phyloP scores from a whole-genome alignment of 2,797 vertebrate species.

The Zalophus californianus region DNA sequence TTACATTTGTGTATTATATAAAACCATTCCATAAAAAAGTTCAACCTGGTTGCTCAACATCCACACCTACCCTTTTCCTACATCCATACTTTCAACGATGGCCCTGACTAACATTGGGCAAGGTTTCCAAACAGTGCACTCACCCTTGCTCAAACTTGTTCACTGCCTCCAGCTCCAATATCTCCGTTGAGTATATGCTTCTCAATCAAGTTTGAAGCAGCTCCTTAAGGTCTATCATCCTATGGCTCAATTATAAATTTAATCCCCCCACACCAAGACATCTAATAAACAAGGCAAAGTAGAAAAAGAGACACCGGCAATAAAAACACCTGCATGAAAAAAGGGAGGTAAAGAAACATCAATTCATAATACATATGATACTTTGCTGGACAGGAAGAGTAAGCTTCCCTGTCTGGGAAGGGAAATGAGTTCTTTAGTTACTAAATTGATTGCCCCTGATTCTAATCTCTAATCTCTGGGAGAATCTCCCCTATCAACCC shows the following conservation, averaged over 20 bases:
- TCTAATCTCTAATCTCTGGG: neutral
- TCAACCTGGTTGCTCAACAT: neutral
- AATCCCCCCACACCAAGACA: neutral
- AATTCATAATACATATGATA: neutral
- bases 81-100: constrained; percentile 29
- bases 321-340: neutral
- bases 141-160: constrained; percentile 4
- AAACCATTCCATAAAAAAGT: neutral
- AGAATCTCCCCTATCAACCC: neutral
- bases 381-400: neutral
- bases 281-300: neutral
- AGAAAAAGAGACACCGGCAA: neutral
- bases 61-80: neutral
- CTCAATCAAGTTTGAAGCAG: neutral
- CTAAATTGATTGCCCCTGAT: neutral
- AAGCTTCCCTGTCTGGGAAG: neutral
- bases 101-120: neutral
- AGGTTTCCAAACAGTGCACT: constrained; percentile 17
- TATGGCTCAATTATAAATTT: constrained; percentile 2
- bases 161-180: neutral
- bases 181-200: neutral
- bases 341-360: neutral
- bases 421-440: neutral
- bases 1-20: neutral
- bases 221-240: neutral